Base-by-base conservation (phyloP, 2,888 invertebrate genomes). In the Erebia aethiops region DNA sequence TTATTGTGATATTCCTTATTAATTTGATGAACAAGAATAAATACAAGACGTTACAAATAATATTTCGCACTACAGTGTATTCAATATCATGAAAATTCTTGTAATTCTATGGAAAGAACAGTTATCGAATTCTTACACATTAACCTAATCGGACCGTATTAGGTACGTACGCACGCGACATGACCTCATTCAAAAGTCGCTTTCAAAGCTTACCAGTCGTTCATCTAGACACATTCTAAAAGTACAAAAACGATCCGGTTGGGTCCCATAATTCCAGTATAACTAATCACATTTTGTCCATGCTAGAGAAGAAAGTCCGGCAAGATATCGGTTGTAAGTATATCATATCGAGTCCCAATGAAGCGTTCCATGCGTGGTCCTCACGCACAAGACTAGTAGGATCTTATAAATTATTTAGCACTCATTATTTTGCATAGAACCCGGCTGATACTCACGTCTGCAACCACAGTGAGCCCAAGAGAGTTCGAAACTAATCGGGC, bases 181-280 rank as follows among this genome's bases (percentile, higher is more conserved):
- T 35, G 54, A 18, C 11, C 10, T 18, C 54, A 10, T 57, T 11
- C 46, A 11, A 57, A 21, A 21, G 26, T 13, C 21, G 56, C 54
- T 13, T 57, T 21, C 56, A 26, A 57, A 7, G 26, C 61, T 1
- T 5, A 41, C 9, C 16, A 16, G 8, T 18, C 54, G 41, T 18
- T 67, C 41, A 43, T 66, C 26, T 67, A 58, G 67, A 67, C 67
- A 67, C 58, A 67, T 58, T 46, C 67, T 67, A 41, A 67, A 35
- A 52, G 52, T 77, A 77, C 77, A 82, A 75, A 79, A 81, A 84
- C 87, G 83, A 80, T 86, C 85, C 87, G 80, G 82, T 88, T 83
- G 85, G 89, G 89, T 90, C 91, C 90, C 90, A 84, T 79, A 72
- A 74, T 52, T 61, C 52, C 66, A 62, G 16, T 66, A 69, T 65